Evolutionary conservation across 2,888 invertebrate species (phyloP), one percentile per base, ranked within the genome.

Genomic region (Agrilus mali): DNA sequence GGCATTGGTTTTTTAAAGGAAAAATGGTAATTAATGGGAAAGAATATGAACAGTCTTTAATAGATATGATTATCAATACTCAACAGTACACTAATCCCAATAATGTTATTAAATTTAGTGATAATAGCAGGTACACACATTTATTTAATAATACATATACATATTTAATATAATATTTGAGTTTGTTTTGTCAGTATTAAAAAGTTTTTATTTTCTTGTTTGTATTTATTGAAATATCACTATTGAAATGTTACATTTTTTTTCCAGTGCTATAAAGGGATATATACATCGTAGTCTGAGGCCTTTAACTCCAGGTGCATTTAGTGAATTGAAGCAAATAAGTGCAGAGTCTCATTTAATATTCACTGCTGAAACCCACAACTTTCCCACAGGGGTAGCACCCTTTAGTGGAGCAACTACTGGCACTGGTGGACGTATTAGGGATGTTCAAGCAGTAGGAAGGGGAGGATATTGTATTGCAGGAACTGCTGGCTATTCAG

Each of bases 1-100:
- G 97, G 5, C 97, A 98, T 72, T 97, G 97, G 97, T 97, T 97
- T 70, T 97, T 97, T 68, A 89, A 89, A 72, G 95, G 95, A 0
- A 78, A 80, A 59, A 80, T 94, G 70, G 66, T 88, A 39, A 72
- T 95, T 38, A 87, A 96, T 69, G 90, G 86, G 0, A 67, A 78
- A 53, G 78, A 82, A 58, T 69, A 82, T 51, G 70, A 81, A n/a
- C 74, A 85, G 58, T 89, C 93, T 0, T 71, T 98, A 10, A 86
- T 98, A 56, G 82, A 88, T 59, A 86, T 94, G 84, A 90, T 98
- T 38, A 86, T 88, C 58, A 80, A 82, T 36, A 97, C 97, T 0
- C 94, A 96, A 61, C 69, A 77, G 5, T 68, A 73, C 51, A 85
- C 88, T 7, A 95, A 96, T 69, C 68, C 74, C 15, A 97, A 97